Evolutionary conservation across 2,888 invertebrate species (phyloP).

Genomic region (Coecobrya sp.): DNA sequence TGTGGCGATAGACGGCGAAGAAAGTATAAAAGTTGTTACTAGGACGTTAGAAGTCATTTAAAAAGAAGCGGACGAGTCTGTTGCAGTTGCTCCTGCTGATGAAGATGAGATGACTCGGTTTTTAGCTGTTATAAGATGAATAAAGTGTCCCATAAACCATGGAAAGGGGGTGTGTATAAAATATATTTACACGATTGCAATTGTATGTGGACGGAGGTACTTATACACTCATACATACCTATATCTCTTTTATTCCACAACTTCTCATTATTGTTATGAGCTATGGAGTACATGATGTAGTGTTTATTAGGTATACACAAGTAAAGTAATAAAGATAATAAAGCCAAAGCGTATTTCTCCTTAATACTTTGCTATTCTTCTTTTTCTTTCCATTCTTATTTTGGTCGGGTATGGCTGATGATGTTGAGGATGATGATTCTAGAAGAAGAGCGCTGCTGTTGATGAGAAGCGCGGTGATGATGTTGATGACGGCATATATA

Average conservation of each 20-base stretch:
- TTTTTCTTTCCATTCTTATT: slow-evolving; percentile 68
- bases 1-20: too few relatives aligned
- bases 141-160: slow-evolving; percentile 85
- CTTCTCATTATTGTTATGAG: slow-evolving; percentile 15
- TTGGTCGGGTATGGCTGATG: neutral
- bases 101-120: slow-evolving; percentile 74
- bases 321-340: slow-evolving; percentile 56
- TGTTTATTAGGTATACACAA: slow-evolving; percentile 1
- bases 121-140: slow-evolving; percentile 83
- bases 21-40: too few relatives aligned
- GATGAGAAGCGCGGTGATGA: slow-evolving; percentile 62
- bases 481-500: slow-evolving; percentile 71
- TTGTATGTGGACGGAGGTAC: neutral
- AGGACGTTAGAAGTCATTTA: neutral
- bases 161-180: slow-evolving; percentile 82
- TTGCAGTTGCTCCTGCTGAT: neutral
- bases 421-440: slow-evolving; percentile 60
- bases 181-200: slow-evolving; percentile 47
- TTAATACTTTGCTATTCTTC: slow-evolving; percentile 59
- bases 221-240: neutral
- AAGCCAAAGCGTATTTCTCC: slow-evolving; percentile 65
- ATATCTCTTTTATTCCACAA: neutral
- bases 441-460: slow-evolving; percentile 54
- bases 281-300: neutral
- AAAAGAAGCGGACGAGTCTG: neutral